Percentiles rank a stretch among this genome's conserved stretches.
Evolutionary conservation across 2,113 vertebrate genomes (phyloP).

Genomic region (Gobiocypris rarus): DNA sequence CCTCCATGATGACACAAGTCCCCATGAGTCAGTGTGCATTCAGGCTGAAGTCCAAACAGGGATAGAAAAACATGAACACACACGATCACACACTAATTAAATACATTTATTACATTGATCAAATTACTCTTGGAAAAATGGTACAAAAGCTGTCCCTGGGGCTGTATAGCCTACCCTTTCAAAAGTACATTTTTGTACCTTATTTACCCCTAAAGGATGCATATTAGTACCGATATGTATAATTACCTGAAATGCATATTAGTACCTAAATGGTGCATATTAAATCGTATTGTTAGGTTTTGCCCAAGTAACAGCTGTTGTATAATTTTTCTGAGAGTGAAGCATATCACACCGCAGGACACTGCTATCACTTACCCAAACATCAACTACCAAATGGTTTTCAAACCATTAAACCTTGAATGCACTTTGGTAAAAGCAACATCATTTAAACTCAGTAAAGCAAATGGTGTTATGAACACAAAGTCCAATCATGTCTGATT

Average conservation of each 20-base stretch:
- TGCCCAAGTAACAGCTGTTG: background rate
- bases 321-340: background rate
- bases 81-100: background rate
- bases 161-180: background rate
- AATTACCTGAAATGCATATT: background rate
- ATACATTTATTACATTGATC: background rate
- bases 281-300: background rate
- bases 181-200: background rate
- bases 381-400: background rate
- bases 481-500: conserved; percentile 26
- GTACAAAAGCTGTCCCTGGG: no score
- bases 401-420: conserved; percentile 12
- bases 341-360: background rate
- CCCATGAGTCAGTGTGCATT: no score
- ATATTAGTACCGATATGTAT: background rate
- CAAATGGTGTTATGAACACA: conserved; percentile 8
- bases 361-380: background rate
- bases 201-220: background rate
- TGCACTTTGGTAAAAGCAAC: conserved; percentile 28
- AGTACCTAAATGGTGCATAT: background rate
- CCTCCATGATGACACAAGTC: no score
- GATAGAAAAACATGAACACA: no score
- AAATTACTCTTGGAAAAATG: background rate
- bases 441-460: conserved; percentile 1
- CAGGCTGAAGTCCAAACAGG: no score